These are phyloP conservation scores for Mnemiopsis leidyi DNA, from an alignment of 37 sponge, comb jelly and placozoan genomes.

Conservation along the genomic window DNA sequence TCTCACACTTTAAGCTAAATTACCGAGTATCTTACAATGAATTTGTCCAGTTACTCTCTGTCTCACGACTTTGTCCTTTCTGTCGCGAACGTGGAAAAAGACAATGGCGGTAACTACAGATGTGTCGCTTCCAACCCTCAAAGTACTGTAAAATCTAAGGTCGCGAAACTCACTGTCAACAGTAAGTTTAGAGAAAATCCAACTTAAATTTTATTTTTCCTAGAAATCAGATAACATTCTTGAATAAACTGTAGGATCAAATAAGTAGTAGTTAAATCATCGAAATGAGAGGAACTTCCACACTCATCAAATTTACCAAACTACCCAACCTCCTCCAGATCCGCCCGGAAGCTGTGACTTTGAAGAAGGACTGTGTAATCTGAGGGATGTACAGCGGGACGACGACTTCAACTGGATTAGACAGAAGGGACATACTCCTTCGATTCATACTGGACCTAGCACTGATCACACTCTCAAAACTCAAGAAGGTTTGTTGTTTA, in stretches of 20 bases:
- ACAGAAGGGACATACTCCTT: slow-evolving; percentile 66
- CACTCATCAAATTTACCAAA: too few species aligned
- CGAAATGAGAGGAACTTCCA: too few species aligned
- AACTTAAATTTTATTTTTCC: too few species aligned
- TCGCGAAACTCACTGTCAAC: slow-evolving; percentile 53
- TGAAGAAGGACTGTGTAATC: slow-evolving; percentile 40
- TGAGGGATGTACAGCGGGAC: slow-evolving; percentile 37
- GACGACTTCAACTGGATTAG: slow-evolving; percentile 69
- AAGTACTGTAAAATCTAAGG: slow-evolving; percentile 60
- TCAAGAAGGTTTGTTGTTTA: slow-evolving; percentile 48
- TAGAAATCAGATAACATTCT: too few species aligned
- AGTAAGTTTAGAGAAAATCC: too few species aligned
- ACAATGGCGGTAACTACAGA: slow-evolving; percentile 71
- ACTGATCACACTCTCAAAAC: slow-evolving; percentile 58
- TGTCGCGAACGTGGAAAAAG: slow-evolving; percentile 51
- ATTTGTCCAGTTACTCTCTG: not conserved
- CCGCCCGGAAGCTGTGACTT: slow-evolving; percentile 57
- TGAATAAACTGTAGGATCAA: too few species aligned
- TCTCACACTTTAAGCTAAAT: too few species aligned
- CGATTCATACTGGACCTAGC: slow-evolving; percentile 66
- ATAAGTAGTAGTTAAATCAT: too few species aligned
- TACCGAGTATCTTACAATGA: too few species aligned
- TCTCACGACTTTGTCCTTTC: not conserved
- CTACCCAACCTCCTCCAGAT: not conserved
- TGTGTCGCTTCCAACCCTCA: slow-evolving; percentile 69